phyloP scores from a whole-genome alignment of 2,113 vertebrate genomes.

The Apaloderma vittatum region DNA sequence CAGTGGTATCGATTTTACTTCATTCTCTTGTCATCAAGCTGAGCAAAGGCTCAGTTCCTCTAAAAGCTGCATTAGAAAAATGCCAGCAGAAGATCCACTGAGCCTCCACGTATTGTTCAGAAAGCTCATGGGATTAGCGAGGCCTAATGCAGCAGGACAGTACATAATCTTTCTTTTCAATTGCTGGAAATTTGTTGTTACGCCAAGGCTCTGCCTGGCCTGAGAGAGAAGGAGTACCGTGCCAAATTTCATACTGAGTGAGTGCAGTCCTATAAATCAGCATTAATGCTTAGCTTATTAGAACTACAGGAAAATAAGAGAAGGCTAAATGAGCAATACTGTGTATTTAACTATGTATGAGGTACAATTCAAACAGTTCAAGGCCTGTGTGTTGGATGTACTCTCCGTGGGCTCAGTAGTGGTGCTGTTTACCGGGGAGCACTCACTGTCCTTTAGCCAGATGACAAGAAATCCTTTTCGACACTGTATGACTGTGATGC shows the following conservation, averaged over 20 bases:
- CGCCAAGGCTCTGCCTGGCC: neutral
- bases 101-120: neutral
- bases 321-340: constrained; percentile 30
- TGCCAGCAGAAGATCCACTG: neutral
- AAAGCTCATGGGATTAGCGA: neutral
- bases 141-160: neutral
- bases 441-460: neutral
- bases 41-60: neutral
- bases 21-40: neutral
- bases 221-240: neutral
- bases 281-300: constrained; percentile 27
- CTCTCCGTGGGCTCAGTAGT: neutral
- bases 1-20: neutral
- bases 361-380: neutral
- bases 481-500: neutral
- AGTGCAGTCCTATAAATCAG: neutral
- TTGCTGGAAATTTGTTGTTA: constrained; percentile 25
- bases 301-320: neutral
- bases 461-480: constrained; percentile 29
- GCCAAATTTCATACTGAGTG: constrained; percentile 6
- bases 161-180: neutral
- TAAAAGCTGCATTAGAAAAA: constrained; percentile 9
- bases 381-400: neutral
- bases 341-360: constrained; percentile 49
- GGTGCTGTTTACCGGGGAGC: neutral